Conservation (phyloP, 1,140 invertebrate genomes). For the Coenobita brevimanus region DNA sequence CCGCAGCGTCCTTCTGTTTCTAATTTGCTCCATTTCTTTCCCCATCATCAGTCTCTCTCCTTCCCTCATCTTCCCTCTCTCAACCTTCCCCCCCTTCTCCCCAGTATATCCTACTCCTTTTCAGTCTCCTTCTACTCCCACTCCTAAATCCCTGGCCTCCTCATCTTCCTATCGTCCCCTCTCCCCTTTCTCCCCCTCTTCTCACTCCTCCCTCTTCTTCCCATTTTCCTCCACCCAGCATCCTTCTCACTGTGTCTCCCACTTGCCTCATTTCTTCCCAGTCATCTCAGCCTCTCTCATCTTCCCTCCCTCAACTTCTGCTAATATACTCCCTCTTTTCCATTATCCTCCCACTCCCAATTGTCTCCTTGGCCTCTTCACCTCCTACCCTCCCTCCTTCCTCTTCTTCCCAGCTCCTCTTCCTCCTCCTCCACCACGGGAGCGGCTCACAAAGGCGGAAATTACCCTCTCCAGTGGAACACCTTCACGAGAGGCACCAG, state of each 20-base stretch:
- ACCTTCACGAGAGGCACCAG: not conserved
- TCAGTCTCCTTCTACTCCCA: not conserved
- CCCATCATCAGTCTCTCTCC: not conserved
- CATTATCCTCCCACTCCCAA: too few species aligned
- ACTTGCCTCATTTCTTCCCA: not conserved
- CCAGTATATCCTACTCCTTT: not conserved
- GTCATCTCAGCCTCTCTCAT: too few species aligned
- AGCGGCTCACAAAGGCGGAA: conserved; percentile 10
- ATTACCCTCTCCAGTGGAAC: not conserved
- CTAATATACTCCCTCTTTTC: too few species aligned
- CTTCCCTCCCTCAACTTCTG: too few species aligned
- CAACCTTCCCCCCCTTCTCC: not conserved
- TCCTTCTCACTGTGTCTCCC: too few species aligned
- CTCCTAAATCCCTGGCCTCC: not conserved
- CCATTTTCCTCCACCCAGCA: not conserved
- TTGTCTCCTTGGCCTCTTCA: not conserved
- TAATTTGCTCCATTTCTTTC: not conserved
- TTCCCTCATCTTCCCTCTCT: not conserved
- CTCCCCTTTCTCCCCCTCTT: too few species aligned
- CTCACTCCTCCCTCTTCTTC: not conserved
- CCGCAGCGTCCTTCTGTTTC: not conserved
- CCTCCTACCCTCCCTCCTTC: conserved; percentile 12
- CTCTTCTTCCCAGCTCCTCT: too few species aligned
- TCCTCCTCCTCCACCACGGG: too few species aligned
- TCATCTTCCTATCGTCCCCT: not conserved